Evolutionary conservation across 2,797 vertebrate species (phyloP), one percentile per base, ranked within the genome.

Genomic region (Acipenser oxyrinchus): DNA sequence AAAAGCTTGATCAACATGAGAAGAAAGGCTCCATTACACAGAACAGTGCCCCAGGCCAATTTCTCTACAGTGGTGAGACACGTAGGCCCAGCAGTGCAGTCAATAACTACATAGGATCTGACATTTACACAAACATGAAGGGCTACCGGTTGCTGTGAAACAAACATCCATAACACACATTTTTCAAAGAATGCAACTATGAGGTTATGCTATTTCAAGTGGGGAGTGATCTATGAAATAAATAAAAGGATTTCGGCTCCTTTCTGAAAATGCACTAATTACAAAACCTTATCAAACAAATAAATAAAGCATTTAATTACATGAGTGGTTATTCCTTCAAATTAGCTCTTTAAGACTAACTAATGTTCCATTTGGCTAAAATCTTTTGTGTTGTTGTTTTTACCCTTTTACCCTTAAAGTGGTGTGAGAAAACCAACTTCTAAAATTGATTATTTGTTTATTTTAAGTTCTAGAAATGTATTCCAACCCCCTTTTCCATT

Each of bases 71-170:
- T 52, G 64, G 37, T 13, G 67, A 78, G 71, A 75, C 71, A 77
- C 8, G 0, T 65, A 78, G 75, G 75, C 66, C 49, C 72, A 73
- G 71, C 72, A 73, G 60, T 1, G 0, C 66, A 71, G 75, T 65
- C 77, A 83, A 77, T 76, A 80, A 77, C 8, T 12, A 84, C 72
- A 75, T 68, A 68, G 72, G 72, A 68, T 68, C 71, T 80, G 79
- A 84, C 75, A 81, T 75, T 78, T 77, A 82, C 79, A 75, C 55
- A 64, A 80, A 84, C 68, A 81, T 76, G 69, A 75, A 77, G 69
- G 74, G 70, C 58, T 78, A 72, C 75, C 75, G 66, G 78, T 59
- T 71, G 73, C 82, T 79, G 71, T 63, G 66, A 78, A 73, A 83
- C 73, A 79, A 82, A 76, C 70, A 79, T 70, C 76, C 79, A 68